Evolutionary conservation across 1,140 invertebrate genomes (phyloP).

Genomic region (Augochlora pura): DNA sequence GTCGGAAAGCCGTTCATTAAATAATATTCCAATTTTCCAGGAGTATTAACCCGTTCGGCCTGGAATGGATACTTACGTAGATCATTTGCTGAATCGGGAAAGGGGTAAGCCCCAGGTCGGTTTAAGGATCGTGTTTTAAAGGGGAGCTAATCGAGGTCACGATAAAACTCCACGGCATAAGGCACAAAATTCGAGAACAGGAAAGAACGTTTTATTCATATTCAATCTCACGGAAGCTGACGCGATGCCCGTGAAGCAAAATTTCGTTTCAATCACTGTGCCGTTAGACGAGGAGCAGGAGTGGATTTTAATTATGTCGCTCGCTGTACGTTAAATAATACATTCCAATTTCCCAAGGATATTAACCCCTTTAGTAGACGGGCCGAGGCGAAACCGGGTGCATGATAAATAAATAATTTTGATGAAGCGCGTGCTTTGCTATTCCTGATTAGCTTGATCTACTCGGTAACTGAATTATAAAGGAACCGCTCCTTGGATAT

Average conservation of each 20-base stretch:
- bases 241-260: not conserved
- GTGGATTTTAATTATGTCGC: constrained; percentile 34
- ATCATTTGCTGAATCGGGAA: constrained; percentile 2
- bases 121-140: not conserved
- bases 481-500: constrained; percentile 3
- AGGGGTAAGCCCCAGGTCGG: too few species aligned
- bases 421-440: constrained; percentile 25
- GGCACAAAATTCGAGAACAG: not conserved
- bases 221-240: too few species aligned
- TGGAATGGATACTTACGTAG: constrained; percentile 20
- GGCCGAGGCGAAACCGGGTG: constrained; percentile 1
- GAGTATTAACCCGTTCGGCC: constrained; percentile 18
- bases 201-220: not conserved
- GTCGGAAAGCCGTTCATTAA: constrained; percentile 30
- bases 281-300: not conserved
- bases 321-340: constrained; percentile 39
- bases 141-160: not conserved
- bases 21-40: constrained; percentile 46
- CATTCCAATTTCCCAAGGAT: constrained; percentile 52
- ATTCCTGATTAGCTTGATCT: constrained; percentile 32
- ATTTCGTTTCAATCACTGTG: constrained; percentile 34
- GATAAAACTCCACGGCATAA: not conserved
- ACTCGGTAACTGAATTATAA: constrained; percentile 34
- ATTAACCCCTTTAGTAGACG: constrained; percentile 42
- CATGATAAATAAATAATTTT: constrained; percentile 47